Base-by-base conservation (phyloP, 2,797 vertebrate species). In the Mormyrops boulengeri region DNA sequence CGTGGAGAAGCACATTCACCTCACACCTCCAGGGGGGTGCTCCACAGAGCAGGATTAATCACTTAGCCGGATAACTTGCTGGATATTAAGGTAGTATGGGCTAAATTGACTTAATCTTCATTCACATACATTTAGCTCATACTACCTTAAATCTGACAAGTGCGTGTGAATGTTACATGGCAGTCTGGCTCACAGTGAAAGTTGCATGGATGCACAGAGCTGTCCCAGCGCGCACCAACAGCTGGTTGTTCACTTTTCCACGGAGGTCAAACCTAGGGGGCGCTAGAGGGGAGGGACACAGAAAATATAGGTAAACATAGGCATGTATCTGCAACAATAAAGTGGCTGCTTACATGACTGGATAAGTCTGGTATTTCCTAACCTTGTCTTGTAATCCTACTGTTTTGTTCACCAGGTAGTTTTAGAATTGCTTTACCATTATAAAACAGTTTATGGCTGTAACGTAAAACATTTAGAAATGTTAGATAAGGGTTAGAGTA, bases 221-320 rank as follows among this genome's bases (percentile, higher is more conserved):
- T n/a, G 92, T 93, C 69, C 96, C 95, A 44, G 95, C 93, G 12
- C 90, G 90, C 89, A 96, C 92, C 90, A 96, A 94, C 93, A 93
- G 92, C 91, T 94, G 95, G 92, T 94, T 96, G 94, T 94, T 96
- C 93, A 96, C 89, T 55, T 91, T 93, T 88, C 93, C 93, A 85
- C 92, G 94, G 85, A 94, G 92, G 89, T 95, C 92, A 93, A 95
- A 96, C 90, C 92, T 95, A 38, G 92, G 92, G 1, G 87, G 1
- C 8, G 90, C 95, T 95, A 90, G 9, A 26, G 1, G 49, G 14
- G 53, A 77, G 0, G n/a, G n/a, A 80, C 41, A 66, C 52, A 26
- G 6, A 90, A 9, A n/a, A 19, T 3, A 84, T 19, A 52, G n/a
- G 44, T 26, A 26, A 12, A 8, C 26, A 30, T 30, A 30, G 26